A percentile compares a stretch with the other conserved stretches of the same genome.
These are phyloP conservation scores for Tachyglossus aculeatus DNA, from an alignment of 2,797 vertebrate genomes.

Conservation along the genomic window DNA sequence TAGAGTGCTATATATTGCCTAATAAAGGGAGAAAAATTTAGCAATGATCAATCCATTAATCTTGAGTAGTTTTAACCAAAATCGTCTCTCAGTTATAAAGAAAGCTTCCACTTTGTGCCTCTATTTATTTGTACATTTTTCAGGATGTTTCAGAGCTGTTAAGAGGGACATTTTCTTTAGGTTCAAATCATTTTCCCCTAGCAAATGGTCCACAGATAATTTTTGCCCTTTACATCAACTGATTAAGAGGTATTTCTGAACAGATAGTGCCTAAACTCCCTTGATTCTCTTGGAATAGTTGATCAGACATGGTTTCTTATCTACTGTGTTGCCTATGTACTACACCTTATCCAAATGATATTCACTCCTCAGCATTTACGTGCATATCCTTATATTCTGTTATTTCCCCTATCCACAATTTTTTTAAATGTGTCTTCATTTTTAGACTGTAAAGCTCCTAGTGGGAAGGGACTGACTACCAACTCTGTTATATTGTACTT, in stretches of 20 bases:
- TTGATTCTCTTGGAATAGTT: constrained; percentile 14
- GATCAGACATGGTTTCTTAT: constrained; percentile 31
- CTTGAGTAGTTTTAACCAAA: neutral
- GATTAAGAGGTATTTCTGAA: constrained; percentile 12
- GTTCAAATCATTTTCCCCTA: neutral
- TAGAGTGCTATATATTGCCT: neutral
- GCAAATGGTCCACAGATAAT: no score
- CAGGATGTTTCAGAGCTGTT: neutral
- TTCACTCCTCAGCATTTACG: no score
- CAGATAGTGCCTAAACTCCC: constrained; percentile 9
- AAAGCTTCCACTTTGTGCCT: neutral
- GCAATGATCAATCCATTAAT: no score
- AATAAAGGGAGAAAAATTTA: no score
- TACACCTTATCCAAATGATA: no score
- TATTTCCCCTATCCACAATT: no score
- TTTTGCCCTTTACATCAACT: no score
- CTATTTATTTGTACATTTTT: neutral
- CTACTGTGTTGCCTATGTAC: constrained; percentile 6
- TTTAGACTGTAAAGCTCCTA: no score
- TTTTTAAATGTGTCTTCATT: no score
- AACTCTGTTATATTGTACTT: no score
- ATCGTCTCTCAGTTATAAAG: neutral
- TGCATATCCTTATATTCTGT: no score
- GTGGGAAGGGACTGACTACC: no score
- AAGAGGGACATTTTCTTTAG: neutral